Conservation (phyloP, 2,888 invertebrate species). For the Imbricaverruca yamaguchii region DNA sequence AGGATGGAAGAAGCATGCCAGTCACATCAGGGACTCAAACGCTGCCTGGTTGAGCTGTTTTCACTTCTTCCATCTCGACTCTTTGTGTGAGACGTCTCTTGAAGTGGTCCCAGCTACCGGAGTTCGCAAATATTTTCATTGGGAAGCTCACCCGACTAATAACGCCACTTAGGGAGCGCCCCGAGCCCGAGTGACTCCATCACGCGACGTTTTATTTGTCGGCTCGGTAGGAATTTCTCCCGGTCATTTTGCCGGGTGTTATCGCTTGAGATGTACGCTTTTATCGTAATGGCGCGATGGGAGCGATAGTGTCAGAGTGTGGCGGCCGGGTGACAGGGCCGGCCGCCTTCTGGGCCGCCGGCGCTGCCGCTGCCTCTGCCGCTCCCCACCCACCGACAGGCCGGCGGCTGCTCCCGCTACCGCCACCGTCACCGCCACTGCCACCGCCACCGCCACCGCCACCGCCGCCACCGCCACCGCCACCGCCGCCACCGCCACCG, state of each 20-base stretch:
- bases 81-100: neutral
- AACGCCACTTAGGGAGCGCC: constrained; percentile 13
- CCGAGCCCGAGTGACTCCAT: neutral
- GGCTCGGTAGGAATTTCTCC: constrained; percentile 3
- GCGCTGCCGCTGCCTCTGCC: neutral
- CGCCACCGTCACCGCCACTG: no score
- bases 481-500: no score
- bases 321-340: neutral
- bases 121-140: constrained; percentile 15
- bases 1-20: no score
- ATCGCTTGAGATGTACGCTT: neutral
- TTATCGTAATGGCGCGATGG: constrained; percentile 20
- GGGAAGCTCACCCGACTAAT: constrained; percentile 8
- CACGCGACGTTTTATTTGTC: neutral
- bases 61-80: neutral
- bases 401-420: no score
- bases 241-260: neutral
- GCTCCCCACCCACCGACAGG: no score
- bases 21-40: no score
- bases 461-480: no score
- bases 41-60: neutral
- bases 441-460: no score
- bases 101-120: neutral
- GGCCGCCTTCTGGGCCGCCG: neutral
- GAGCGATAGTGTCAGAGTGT: neutral